Percentiles rank a stretch among this genome's conserved stretches.
These are phyloP conservation scores for Misgurnus mizolepis DNA, from an alignment of 2,113 vertebrate species.

Conservation along the genomic window DNA sequence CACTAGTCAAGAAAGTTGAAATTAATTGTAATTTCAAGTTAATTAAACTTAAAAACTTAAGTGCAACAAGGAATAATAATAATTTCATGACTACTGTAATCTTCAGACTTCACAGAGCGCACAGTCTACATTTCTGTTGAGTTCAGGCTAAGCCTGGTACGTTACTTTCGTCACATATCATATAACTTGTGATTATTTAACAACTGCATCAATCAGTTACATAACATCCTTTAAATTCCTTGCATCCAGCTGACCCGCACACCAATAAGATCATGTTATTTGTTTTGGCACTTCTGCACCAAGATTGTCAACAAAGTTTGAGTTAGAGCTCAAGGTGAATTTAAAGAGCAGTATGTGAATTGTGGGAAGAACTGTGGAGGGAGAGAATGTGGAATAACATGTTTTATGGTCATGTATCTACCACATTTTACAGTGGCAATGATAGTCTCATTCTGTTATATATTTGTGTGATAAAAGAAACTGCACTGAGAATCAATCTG, in stretches of 20 bases:
- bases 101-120: conserved; percentile 1
- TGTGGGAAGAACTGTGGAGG: conserved; percentile 22
- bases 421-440: conserved; percentile 34
- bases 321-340: conserved; percentile 44
- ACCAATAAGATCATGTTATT: conserved; percentile 42
- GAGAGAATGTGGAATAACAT: conserved; percentile 28
- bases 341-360: conserved; percentile 46
- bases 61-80: no score
- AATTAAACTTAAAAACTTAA: no score
- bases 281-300: conserved; percentile 37
- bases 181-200: conserved; percentile 37
- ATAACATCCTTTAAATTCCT: conserved; percentile 39
- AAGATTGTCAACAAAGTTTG: conserved; percentile 19
- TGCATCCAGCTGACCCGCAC: neutral
- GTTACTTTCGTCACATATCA: conserved; percentile 36
- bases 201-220: conserved; percentile 24
- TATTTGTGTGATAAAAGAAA: conserved; percentile 8
- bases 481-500: conserved; percentile 24
- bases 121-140: neutral
- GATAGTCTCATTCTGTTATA: conserved; percentile 13
- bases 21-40: no score
- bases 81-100: neutral
- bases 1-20: no score
- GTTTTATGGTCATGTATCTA: conserved; percentile 45
- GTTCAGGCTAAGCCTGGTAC: conserved; percentile 4